Percentiles rank a stretch among this genome's conserved stretches.
These are phyloP conservation scores for Spea hammondii DNA, from an alignment of 2,797 vertebrate species.

Conservation along the genomic window DNA sequence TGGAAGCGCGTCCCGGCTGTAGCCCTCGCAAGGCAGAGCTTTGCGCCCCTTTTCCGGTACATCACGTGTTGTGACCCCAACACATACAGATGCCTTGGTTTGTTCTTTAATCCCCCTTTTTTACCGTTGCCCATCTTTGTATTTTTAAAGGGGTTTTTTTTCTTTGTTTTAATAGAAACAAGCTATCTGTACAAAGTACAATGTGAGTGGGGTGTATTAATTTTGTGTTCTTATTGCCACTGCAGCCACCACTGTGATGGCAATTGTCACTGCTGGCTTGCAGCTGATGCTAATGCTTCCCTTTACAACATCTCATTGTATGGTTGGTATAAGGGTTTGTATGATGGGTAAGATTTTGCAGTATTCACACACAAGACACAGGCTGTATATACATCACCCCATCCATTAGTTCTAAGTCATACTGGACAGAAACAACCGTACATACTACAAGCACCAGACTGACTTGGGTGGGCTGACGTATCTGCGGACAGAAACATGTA, in stretches of 20 bases:
- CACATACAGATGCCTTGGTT: neutral
- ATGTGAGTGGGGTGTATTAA: constrained; percentile 86
- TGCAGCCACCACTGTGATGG: constrained; percentile 99
- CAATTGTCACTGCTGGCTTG: constrained; percentile 97
- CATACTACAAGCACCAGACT: neutral
- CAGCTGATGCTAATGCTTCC: constrained; percentile 99
- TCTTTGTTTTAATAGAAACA: constrained; percentile 21
- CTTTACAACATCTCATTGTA: constrained; percentile 99
- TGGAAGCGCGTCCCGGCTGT: neutral
- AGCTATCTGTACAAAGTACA: constrained; percentile 63
- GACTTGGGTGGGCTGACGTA: neutral
- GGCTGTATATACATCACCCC: constrained; percentile 56
- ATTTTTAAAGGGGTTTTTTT: constrained; percentile 28
- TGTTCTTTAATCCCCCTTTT: neutral
- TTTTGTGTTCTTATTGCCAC: constrained; percentile 99
- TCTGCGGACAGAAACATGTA: no score
- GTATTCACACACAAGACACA: constrained; percentile 65
- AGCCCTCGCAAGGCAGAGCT: neutral
- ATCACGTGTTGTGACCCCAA: neutral
- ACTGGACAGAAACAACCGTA: neutral
- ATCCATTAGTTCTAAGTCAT: constrained; percentile 24
- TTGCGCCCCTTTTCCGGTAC: neutral
- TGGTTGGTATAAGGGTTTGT: constrained; percentile 99
- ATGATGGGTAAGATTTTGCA: constrained; percentile 98
- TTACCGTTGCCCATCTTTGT: constrained; percentile 41